Evolutionary conservation across 1,140 invertebrate genomes (phyloP).

Genomic region (Trichoplusia ni): DNA sequence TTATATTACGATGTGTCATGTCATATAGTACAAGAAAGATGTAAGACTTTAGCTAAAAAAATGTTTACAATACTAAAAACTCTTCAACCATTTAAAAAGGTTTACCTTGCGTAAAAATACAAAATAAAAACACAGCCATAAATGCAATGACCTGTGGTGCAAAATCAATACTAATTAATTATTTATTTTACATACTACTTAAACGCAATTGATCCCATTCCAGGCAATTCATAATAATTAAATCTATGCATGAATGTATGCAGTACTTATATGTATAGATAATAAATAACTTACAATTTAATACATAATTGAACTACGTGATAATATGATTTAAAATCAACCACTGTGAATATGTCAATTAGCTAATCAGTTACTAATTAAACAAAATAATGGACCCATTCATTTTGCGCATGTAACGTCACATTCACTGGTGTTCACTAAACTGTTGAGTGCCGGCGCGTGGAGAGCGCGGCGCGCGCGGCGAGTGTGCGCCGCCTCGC

Average conservation of each 20-base stretch:
- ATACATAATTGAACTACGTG: constrained; percentile 45
- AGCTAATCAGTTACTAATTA: constrained; percentile 38
- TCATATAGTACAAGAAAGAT: constrained; percentile 14
- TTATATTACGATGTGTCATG: too few species aligned
- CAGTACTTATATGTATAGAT: constrained; percentile 28
- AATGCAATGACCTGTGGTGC: constrained; percentile 33
- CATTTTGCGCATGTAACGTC: constrained; percentile 48
- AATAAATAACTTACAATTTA: constrained; percentile 8
- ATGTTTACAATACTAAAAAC: background rate
- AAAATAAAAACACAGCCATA: constrained; percentile 25
- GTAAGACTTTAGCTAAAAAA: background rate
- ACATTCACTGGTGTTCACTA: constrained; percentile 15
- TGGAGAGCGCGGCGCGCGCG: constrained; percentile 15
- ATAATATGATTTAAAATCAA: constrained; percentile 31
- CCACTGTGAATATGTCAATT: constrained; percentile 18
- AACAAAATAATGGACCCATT: constrained; percentile 76
- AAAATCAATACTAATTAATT: constrained; percentile 40
- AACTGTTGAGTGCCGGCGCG: background rate
- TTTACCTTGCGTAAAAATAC: constrained; percentile 4
- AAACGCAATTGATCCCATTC: constrained; percentile 77
- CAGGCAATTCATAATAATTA: constrained; percentile 70
- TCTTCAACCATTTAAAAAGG: constrained; percentile 4
- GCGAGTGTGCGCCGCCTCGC: constrained; percentile 46
- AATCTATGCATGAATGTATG: constrained; percentile 38
- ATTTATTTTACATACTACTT: constrained; percentile 59